These are phyloP conservation scores for Ctena decussata DNA, from an alignment of 2,888 invertebrate species.

Conservation along the genomic window DNA sequence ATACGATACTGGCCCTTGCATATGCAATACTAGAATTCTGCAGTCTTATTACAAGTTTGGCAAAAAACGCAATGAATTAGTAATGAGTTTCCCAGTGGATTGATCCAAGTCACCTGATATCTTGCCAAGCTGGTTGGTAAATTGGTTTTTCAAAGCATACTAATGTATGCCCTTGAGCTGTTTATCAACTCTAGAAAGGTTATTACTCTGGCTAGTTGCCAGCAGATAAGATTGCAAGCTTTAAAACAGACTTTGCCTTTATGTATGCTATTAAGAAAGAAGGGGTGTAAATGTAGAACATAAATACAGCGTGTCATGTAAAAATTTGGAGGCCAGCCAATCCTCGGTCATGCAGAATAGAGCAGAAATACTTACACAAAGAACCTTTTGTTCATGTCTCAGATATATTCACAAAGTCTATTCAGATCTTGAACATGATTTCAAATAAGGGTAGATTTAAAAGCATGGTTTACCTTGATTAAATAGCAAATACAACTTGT, in stretches of 20 bases:
- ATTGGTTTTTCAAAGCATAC: background rate
- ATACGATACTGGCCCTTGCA: background rate
- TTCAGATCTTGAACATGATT: background rate
- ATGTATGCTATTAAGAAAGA: background rate
- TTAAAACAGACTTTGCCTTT: background rate
- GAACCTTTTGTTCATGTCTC: background rate
- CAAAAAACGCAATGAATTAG: background rate
- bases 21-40: background rate
- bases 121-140: background rate
- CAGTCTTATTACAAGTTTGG: background rate
- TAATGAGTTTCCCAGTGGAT: background rate
- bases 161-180: slow-evolving; percentile 63
- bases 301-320: background rate
- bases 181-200: slow-evolving; percentile 58
- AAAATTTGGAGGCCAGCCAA: background rate
- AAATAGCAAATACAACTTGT: background rate
- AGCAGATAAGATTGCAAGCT: slow-evolving; percentile 28
- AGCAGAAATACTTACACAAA: background rate
- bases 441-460: background rate
- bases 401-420: background rate
- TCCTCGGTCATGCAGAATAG: background rate
- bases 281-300: background rate
- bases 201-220: slow-evolving; percentile 68
- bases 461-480: background rate
- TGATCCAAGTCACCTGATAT: background rate